Evolutionary conservation across 2,888 invertebrate species (phyloP), one percentile per base, ranked within the genome.

Genomic region (Coleophora deauratella): DNA sequence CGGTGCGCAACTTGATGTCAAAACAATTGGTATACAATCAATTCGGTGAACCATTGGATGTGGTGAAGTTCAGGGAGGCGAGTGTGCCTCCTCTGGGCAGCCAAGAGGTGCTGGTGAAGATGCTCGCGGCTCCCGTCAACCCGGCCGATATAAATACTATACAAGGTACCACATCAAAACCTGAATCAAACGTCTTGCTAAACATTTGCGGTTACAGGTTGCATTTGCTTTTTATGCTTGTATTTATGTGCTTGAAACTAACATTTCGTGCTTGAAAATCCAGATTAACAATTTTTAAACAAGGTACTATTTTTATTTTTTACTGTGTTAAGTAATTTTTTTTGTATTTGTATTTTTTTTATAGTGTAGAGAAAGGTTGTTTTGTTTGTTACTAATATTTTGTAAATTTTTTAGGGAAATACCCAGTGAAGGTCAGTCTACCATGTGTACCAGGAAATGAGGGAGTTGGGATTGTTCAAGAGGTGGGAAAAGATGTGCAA

Each of bases 111-210:
- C 68, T 94, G 21, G 90, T 98, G 0, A 91, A 92, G 67, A 94
- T 97, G 90, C 61, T 97, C 35, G 94, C 96, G 28, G 91, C 98
- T 1, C 96, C 99, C 0, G 91, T 99, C 9, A 99, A 99, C 78
- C 99, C 99, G 7, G 97, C 99, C 0, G 99, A 99, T 72, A 95
- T 99, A 41, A 99, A 99, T 72, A 97, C 95, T 35, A 96, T 99
- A 55, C 97, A 98, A 88, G 98, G 98, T 87, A 72, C 46, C 4
- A 13, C 3, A 31, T 10, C 10, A 42, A 4, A 31, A n/a, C 31
- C 10, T n/a, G 8, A 31, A 11, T 10, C 10, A 31, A 31, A 9
- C 10, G 2, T 31, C 10, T 9, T n/a, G 4, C 34, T 12, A 8
- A 11, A 13, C 14, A 13, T 9, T 11, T 9, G 34, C 14, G 14